These are phyloP conservation scores for Porphyrio hochstetteri DNA, from an alignment of 2,113 vertebrate species.

Conservation along the genomic window DNA sequence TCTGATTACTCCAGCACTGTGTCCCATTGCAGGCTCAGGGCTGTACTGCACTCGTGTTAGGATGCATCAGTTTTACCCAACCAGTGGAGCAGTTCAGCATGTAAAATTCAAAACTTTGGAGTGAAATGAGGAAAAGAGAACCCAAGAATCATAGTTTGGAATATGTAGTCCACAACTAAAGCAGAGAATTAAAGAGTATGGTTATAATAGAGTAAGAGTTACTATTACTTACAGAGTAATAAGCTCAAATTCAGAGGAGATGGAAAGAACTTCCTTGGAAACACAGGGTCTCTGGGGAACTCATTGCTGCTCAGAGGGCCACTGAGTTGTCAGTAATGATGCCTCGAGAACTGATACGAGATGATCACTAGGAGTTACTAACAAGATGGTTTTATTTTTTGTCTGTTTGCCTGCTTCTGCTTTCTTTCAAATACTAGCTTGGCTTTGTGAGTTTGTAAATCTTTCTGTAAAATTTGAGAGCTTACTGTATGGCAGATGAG, in stretches of 20 bases:
- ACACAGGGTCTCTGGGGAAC: neutral
- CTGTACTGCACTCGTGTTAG: neutral
- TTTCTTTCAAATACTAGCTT: neutral
- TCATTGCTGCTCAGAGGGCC: neutral
- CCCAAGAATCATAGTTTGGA: neutral
- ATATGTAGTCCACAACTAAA: neutral
- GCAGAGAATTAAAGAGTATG: neutral
- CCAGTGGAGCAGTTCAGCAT: neutral
- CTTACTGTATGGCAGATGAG: neutral
- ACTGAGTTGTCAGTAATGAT: neutral
- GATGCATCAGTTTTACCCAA: neutral
- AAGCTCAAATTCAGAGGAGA: neutral
- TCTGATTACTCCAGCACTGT: neutral
- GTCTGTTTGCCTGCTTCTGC: neutral
- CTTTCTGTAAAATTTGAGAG: neutral
- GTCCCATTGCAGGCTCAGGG: neutral
- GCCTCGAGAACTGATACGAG: neutral
- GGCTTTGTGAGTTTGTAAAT: neutral
- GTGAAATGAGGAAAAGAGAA: neutral
- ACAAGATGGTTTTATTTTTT: neutral
- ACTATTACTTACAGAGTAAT: too few relatives aligned
- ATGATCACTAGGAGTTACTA: neutral
- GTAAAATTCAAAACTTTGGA: neutral
- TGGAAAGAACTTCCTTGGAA: neutral
- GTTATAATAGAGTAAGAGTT: neutral